Base-by-base conservation (phyloP, 2,888 invertebrate genomes). In the Ormyrus pomaceus region DNA sequence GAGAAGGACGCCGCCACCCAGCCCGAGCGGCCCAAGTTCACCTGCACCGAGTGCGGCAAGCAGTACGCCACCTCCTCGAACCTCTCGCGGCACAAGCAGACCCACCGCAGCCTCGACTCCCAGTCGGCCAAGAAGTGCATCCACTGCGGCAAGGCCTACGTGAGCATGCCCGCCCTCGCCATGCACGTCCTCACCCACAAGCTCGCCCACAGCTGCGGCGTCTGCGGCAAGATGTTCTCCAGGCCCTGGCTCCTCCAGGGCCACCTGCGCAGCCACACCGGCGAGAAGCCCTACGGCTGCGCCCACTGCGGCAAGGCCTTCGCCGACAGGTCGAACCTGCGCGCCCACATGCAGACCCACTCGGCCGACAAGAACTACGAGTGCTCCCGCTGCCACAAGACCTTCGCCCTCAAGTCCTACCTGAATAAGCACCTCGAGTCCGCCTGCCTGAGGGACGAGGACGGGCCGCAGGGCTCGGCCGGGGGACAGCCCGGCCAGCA, bases 301-400 rank as follows among this genome's bases (percentile, higher is more conserved):
- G 96, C 96, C n/a, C 95, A 96, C 88, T 98, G 98, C 91, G 97
- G 97, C 83, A 98, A 98, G 90, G 96, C 97, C 3, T 98, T 99
- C 91, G 98, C 98, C 19, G 98, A 99, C 92, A 94, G 98, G 72
- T 97, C 97, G 83, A 98, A 98, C 90, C 92, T 98, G 74, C 93
- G 98, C 46, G 98, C 98, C 0, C 98, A 98, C 92, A 96, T 98
- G 95, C 98, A 98, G 92, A 98, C 98, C 10, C 98, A 98, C 91
- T 96, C 97, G 56, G 93, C 95, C 75, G 96, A 96, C 90, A 98
- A 98, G 92, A 96, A 97, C 90, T 97, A 95, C 92, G 95, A 95
- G 89, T 98, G 98, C 91, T 92, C 94, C 84, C 94, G 96, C 82
- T 98, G 98, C 91, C 94, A 95, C 91, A 98, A 98, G 92, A 94